phyloP scores from a whole-genome alignment of 2,888 invertebrate species.

The Leucophora obtusa region DNA sequence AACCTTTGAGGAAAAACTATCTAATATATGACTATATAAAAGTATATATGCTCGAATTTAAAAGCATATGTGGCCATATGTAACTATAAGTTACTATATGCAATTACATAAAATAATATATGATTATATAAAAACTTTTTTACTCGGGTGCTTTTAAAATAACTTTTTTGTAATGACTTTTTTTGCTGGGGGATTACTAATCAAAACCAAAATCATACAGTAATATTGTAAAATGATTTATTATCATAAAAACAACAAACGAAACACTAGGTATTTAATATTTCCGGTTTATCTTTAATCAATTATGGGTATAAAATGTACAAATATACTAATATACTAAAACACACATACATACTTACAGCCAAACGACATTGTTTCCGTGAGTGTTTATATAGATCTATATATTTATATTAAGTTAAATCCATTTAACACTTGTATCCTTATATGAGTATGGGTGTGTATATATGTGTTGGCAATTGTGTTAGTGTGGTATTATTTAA shows the following conservation, averaged over 20 bases:
- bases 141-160: too few relatives aligned
- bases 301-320: slow-evolving; percentile 27
- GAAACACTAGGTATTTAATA: slow-evolving; percentile 38
- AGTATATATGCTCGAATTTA: too few relatives aligned
- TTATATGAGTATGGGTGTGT: slow-evolving; percentile 1
- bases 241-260: slow-evolving; percentile 14
- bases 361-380: background rate
- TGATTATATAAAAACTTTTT: too few relatives aligned
- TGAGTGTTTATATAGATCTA: background rate
- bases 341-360: too few relatives aligned
- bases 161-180: too few relatives aligned
- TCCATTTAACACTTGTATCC: slow-evolving; percentile 38
- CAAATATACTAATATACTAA: too few relatives aligned
- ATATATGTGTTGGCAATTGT: slow-evolving; percentile 23
- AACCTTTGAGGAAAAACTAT: too few relatives aligned
- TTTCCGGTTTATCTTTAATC: slow-evolving; percentile 57
- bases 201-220: slow-evolving; percentile 28
- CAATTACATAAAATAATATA: too few relatives aligned
- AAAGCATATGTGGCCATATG: too few relatives aligned
- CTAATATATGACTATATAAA: too few relatives aligned
- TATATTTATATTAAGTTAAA: slow-evolving; percentile 18
- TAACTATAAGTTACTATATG: too few relatives aligned
- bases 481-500: slow-evolving; percentile 41
- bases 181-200: too few relatives aligned
- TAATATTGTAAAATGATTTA: slow-evolving; percentile 45